These are phyloP conservation scores for Ellobius talpinus DNA, from an alignment of 2,113 vertebrate genomes.

Conservation along the genomic window DNA sequence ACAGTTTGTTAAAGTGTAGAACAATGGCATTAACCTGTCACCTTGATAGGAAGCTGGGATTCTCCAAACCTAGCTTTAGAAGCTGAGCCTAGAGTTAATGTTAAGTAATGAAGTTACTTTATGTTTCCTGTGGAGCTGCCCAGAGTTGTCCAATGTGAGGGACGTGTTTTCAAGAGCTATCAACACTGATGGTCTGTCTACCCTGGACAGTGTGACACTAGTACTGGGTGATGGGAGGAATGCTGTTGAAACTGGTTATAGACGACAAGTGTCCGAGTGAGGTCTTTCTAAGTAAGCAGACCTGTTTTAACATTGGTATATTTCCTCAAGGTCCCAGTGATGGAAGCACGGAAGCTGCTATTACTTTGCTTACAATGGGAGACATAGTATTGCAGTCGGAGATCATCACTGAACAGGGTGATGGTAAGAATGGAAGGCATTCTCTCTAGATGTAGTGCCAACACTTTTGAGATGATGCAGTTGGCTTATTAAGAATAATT, in stretches of 20 bases:
- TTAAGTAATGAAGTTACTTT: constrained; percentile 10
- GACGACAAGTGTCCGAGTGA: neutral
- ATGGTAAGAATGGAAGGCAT: constrained; percentile 80
- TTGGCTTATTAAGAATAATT: constrained; percentile 25
- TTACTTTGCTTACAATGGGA: constrained; percentile 94
- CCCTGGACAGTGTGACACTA: neutral
- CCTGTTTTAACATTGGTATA: constrained; percentile 46
- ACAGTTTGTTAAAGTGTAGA: neutral
- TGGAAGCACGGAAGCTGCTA: constrained; percentile 94
- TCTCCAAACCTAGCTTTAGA: constrained; percentile 24
- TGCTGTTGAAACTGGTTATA: neutral
- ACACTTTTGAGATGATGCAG: neutral
- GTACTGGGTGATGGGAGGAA: neutral
- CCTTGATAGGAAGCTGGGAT: neutral
- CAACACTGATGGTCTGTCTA: neutral
- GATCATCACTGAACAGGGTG: constrained; percentile 68
- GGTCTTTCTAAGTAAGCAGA: constrained; percentile 1
- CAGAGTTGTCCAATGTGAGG: neutral
- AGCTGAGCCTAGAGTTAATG: constrained; percentile 16
- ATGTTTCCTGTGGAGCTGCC: neutral
- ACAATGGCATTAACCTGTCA: neutral
- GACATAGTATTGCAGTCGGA: constrained; percentile 87
- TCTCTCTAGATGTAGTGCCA: neutral
- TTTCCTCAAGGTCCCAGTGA: constrained; percentile 86
- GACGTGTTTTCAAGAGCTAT: constrained; percentile 10